These are phyloP conservation scores for Charina bottae DNA, from an alignment of 2,113 vertebrate species.

Conservation along the genomic window DNA sequence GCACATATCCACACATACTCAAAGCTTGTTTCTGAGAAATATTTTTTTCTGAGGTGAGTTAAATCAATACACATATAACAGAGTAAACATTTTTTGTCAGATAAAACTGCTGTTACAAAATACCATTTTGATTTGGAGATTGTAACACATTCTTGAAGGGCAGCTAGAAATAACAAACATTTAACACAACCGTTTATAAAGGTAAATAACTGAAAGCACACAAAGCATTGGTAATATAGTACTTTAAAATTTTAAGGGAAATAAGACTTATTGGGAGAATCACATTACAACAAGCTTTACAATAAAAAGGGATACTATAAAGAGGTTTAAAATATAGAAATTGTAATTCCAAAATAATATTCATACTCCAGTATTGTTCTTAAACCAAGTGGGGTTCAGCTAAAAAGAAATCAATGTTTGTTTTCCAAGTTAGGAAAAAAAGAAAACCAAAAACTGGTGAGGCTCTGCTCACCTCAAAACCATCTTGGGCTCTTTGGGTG, in stretches of 20 bases:
- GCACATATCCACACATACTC: conserved; percentile 52
- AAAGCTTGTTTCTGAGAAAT: conserved; percentile 26
- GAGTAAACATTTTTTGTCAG: conserved; percentile 45
- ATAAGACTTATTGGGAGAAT: conserved; percentile 45
- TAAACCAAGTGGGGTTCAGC: conserved; percentile 57
- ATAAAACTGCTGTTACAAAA: conserved; percentile 42
- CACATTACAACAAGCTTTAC: conserved; percentile 58
- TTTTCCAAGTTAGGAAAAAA: conserved; percentile 62
- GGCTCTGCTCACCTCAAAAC: conserved; percentile 96
- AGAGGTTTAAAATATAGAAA: conserved; percentile 70
- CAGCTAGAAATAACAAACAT: conserved; percentile 60
- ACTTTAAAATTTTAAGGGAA: conserved; percentile 48
- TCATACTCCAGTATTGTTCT: conserved; percentile 61
- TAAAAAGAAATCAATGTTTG: conserved; percentile 59
- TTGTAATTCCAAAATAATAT: conserved; percentile 50
- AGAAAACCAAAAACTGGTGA: conserved; percentile 69
- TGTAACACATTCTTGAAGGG: conserved; percentile 54
- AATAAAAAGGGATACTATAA: conserved; percentile 74
- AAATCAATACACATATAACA: conserved; percentile 52
- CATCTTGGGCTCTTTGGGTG: conserved; percentile 96
- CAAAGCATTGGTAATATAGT: conserved; percentile 47
- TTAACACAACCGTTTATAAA: conserved; percentile 65
- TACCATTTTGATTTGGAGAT: conserved; percentile 49
- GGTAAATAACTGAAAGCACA: conserved; percentile 70
- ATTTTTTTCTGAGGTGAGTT: conserved; percentile 31